Base-by-base conservation (phyloP, 1,140 invertebrate genomes). In the Tetragnatha versicolor region DNA sequence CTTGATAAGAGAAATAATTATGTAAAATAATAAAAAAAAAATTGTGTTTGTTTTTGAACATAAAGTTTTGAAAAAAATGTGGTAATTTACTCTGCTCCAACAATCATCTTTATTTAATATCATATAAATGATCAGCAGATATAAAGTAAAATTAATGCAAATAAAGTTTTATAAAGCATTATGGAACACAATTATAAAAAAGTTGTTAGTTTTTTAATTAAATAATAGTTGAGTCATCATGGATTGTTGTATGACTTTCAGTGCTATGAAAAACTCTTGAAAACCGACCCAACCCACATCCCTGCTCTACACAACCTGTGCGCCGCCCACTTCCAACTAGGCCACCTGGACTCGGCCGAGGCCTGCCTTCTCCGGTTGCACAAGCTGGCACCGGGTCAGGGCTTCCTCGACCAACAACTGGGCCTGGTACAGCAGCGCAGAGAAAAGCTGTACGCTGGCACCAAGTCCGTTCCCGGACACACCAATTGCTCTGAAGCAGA, bases 281-380 rank as follows among this genome's bases (percentile, higher is more conserved):
- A 92, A 82, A 84, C 94, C 51, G 95, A 98, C 80, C 93, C 95
- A 0, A 90, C 91, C 70, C 96, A 98, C 85, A 93, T 96, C 55
- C 95, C 98, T 87, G 96, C 94, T 3, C 86, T 95, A 25, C 96
- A 98, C 86, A 98, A 98, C 86, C 87, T 98, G 4, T 98, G 96
- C 86, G 95, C 98, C 0, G 95, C 98, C 0, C 93, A 94, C 82
- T 95, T 98, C 12, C 95, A 98, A 85, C 89, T 93, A n/a, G 95
- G 94, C 0, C 91, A 94, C 81, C 87, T 98, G 14, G 87, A 90
- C 0, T 86, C 90, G 49, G 96, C 96, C 0, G 93, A 94, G 69
- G 89, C 91, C 53, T 98, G 96, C 85, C 88, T 98, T 9, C 88
- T 91, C 29, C 88, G 91, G 45, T 94, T 93, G 0, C 91, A 92